Base-by-base conservation (phyloP, 2,113 vertebrate genomes). In the Struthidea cinerea region DNA sequence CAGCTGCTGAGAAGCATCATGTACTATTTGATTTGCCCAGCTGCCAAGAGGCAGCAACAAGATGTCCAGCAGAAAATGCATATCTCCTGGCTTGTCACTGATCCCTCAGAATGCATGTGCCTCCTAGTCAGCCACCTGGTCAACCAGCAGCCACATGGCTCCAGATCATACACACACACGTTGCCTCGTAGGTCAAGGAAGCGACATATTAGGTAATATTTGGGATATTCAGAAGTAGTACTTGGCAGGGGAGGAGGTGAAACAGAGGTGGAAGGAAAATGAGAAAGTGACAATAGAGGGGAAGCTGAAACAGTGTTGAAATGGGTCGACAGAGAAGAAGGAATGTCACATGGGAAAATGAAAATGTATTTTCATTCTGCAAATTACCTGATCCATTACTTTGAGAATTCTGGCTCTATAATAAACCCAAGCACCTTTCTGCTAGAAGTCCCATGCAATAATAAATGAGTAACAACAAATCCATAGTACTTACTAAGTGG, bases 1-100 rank as follows among this genome's bases (percentile, higher is more conserved):
- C 94, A 97, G 95, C 95, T 95, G 92, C 95, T 94, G 96, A 90
- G 96, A 96, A 97, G 88, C 92, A 94, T 93, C 90, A 92, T 92
- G 95, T 90, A 90, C 71, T 93, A 92, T 92, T 96, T 95, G 96
- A 95, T 96, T 97, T 94, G 88, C 92, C 90, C 96, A 94, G 95
- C 90, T 96, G 96, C 94, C 95, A 95, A 86, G 83, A 95, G 83
- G 90, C 90, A 92, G 88, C 92, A 95, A 93, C 90, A 97, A 96
- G 94, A 96, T 81, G 95, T 95, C 88, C 92, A 96, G 88, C 86
- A 93, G 94, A 96, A 96, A 96, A 80, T 23, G 68, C 7, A 0
- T 53, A 83, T 90, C 90, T 95, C 89, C 89, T 90, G 53, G 53
- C 94, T 93, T 70, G 82, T 92, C 95, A 84, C n/a, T 57, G 83